Base-by-base conservation (phyloP, 23 tunicate species). In the Trididemnum clinides region DNA sequence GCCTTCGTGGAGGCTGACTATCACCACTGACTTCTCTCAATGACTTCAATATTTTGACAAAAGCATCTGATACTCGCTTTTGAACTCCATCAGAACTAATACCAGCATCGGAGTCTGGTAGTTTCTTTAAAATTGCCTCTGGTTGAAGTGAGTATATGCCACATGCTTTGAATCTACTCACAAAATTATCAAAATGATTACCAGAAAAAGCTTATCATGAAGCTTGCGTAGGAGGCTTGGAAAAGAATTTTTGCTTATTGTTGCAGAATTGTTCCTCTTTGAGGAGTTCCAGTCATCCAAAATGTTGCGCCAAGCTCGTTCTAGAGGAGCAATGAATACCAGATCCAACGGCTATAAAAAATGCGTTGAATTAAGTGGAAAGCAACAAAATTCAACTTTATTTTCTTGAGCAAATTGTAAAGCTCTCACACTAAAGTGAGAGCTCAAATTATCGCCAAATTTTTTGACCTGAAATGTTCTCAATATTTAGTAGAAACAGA, bases 401-500 rank as follows among this genome's bases (percentile, higher is more conserved):
- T 62, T 62, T 10, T 20, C 27, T 21, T 21, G 6, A 21, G 70
- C 26, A 62, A 62, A 23, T 21, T 20, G 6, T 62, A 21, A 12
- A 20, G n/a, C 70, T 62, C n/a, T 62, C n/a, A 5, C 5, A 6
- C 22, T 10, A 22, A 62, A 21, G 70, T 62, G 70, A 62, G 23
- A 62, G 25, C 70, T 62, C n/a, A 62, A 62, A 22, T 62, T 62
- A 23, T 34, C 64, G 2, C 82, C 82, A 39, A 77, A 77, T 71
- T 36, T 39, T 77, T 39, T 39, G 39, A 2, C 64, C 64, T 39
- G 64, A 18, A 12, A 36, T 12, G 12, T 77, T 23, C n/a, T 30
- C 19, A 23, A 27, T 21, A 34, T 22, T n/a, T 39, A 71, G 82
- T 5, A 39, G 15, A n/a, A 34, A 26, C 7, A 39, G 32, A 5